Evolutionary conservation across 2,888 invertebrate species (phyloP).

Genomic region (Disparrhopalites patrizii): DNA sequence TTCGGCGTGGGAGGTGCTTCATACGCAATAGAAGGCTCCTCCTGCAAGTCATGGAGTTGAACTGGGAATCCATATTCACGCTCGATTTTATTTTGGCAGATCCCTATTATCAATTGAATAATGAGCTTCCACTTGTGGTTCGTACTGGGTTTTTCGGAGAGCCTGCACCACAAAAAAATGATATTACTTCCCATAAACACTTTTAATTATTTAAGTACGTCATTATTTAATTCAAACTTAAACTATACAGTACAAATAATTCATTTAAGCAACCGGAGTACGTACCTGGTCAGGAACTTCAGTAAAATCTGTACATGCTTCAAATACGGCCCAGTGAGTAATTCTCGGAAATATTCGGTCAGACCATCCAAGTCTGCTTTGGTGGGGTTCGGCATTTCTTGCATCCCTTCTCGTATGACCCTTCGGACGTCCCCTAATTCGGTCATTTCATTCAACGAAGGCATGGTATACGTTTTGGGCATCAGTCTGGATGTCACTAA

Average conservation of each 20-base stretch:
- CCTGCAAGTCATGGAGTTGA: not conserved
- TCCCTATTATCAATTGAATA: constrained; percentile 6
- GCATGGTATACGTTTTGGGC: not conserved
- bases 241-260: no score
- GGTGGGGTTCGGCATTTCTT: not conserved
- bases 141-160: not conserved
- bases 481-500: not conserved
- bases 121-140: constrained; percentile 13
- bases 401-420: not conserved
- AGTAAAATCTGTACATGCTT: constrained; percentile 5
- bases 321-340: constrained; percentile 5
- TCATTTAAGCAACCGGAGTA: not conserved
- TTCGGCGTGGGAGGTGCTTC: no score
- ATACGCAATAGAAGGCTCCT: no score
- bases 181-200: no score
- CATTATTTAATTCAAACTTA: not conserved
- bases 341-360: constrained; percentile 12
- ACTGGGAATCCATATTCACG: not conserved
- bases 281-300: constrained; percentile 21
- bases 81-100: constrained; percentile 3
- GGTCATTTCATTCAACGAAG: constrained; percentile 9
- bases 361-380: constrained; percentile 7
- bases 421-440: constrained; percentile 4
- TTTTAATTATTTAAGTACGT: not conserved
- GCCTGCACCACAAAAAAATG: not conserved